A percentile compares a stretch with the other conserved stretches of the same genome.
phyloP scores from a whole-genome alignment of 2,113 vertebrate genomes.

The Actenoides lindsayi region DNA sequence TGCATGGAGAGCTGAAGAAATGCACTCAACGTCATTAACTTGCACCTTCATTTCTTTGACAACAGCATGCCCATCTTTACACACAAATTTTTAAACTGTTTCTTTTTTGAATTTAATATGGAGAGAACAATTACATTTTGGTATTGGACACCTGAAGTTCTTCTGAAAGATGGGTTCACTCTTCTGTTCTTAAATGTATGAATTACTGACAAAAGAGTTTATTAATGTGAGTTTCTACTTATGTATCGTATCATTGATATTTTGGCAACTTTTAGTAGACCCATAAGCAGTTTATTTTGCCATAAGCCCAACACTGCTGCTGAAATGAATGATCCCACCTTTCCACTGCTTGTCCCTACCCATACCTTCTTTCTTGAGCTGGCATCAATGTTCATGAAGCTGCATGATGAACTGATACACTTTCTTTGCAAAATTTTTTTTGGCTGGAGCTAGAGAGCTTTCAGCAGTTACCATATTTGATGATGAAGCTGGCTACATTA shows the following conservation, averaged over 20 bases:
- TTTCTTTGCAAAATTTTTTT: background rate
- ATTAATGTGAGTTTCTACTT: constrained; percentile 12
- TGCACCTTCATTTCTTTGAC: background rate
- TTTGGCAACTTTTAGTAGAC: background rate
- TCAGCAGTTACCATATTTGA: background rate
- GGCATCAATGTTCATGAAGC: background rate
- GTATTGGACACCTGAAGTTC: background rate
- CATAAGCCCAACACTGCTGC: background rate
- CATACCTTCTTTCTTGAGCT: background rate
- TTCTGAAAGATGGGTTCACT: background rate
- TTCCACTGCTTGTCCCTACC: background rate
- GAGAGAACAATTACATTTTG: background rate
- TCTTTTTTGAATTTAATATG: background rate
- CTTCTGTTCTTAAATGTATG: background rate
- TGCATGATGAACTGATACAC: background rate
- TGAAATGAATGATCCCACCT: background rate
- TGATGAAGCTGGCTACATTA: background rate
- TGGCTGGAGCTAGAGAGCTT: background rate
- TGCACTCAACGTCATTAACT: background rate
- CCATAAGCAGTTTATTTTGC: constrained; percentile 17
- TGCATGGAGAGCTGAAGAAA: background rate
- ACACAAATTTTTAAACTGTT: background rate
- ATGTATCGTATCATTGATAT: background rate
- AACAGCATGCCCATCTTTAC: background rate
- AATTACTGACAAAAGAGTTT: background rate